phyloP scores from a whole-genome alignment of 2,888 invertebrate genomes.

The Meandrusa payeni region DNA sequence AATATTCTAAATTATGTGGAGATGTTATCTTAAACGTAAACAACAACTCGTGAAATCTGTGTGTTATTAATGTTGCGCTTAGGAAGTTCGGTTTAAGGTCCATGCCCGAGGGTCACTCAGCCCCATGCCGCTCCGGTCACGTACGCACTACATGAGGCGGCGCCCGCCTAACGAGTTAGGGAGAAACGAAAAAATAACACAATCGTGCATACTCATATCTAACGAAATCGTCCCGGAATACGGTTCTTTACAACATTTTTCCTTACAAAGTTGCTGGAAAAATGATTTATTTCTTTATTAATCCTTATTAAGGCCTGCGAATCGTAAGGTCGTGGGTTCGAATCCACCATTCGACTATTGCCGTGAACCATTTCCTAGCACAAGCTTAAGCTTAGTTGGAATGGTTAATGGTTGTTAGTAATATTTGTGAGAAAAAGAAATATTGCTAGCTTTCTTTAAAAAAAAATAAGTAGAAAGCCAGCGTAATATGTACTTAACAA shows the following conservation, averaged over 20 bases:
- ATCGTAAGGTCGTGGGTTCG: too few relatives aligned
- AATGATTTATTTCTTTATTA: too few relatives aligned
- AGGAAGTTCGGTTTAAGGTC: conserved; percentile 39
- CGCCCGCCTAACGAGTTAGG: conserved; percentile 36
- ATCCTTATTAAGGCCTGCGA: too few relatives aligned
- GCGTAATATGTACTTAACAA: too few relatives aligned
- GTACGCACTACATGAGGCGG: conserved; percentile 47
- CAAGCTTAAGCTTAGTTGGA: too few relatives aligned
- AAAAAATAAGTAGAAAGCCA: too few relatives aligned
- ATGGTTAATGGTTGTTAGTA: too few relatives aligned
- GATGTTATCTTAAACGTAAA: conserved; percentile 10
- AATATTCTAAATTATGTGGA: not conserved
- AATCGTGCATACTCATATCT: not conserved
- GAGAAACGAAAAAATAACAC: not conserved
- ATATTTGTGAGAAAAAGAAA: too few relatives aligned
- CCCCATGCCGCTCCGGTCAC: conserved; percentile 53
- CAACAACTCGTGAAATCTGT: conserved; percentile 15
- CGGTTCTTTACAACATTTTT: not conserved
- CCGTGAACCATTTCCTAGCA: too few relatives aligned
- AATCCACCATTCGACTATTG: too few relatives aligned
- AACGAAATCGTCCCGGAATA: not conserved
- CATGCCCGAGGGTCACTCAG: conserved; percentile 36
- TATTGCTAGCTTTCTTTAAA: too few relatives aligned
- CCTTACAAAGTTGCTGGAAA: conserved; percentile 2
- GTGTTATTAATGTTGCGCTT: not conserved